Conservation (phyloP, 2,888 invertebrate genomes). For the Oscheius sp. region DNA sequence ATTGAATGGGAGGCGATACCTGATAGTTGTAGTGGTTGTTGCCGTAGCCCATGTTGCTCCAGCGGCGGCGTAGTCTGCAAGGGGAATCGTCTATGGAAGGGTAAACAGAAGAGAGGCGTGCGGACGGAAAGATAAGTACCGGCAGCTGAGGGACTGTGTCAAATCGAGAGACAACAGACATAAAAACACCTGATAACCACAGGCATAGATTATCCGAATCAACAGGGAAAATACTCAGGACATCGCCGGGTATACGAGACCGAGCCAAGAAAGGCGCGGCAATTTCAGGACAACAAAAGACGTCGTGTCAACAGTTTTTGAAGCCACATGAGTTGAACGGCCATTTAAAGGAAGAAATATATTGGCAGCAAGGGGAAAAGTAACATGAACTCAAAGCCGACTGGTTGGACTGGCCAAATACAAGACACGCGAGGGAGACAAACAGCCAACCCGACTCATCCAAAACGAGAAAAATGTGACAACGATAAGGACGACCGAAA, state of each 20-base stretch:
- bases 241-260: neutral
- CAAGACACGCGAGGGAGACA: conserved; percentile 21
- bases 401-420: conserved; percentile 18
- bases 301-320: no score
- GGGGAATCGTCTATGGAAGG: conserved; percentile 38
- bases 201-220: conserved; percentile 5
- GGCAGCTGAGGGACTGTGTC: conserved; percentile 15
- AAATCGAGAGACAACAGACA: conserved; percentile 15
- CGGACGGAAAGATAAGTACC: conserved; percentile 39
- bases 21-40: conserved; percentile 69
- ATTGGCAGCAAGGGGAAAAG: no score
- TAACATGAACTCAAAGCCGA: conserved; percentile 10
- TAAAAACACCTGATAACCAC: conserved; percentile 9
- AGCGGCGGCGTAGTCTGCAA: conserved; percentile 30
- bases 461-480: conserved; percentile 11
- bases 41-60: conserved; percentile 40
- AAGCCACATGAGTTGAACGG: no score
- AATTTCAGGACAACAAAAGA: neutral
- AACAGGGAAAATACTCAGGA: neutral
- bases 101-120: conserved; percentile 38
- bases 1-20: conserved; percentile 40
- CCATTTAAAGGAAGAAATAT: no score
- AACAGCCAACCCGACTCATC: neutral
- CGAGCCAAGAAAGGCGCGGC: neutral
- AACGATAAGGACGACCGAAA: conserved; percentile 10